Conservation (phyloP, 1,140 invertebrate species). For the Sminthurides bifidus region DNA sequence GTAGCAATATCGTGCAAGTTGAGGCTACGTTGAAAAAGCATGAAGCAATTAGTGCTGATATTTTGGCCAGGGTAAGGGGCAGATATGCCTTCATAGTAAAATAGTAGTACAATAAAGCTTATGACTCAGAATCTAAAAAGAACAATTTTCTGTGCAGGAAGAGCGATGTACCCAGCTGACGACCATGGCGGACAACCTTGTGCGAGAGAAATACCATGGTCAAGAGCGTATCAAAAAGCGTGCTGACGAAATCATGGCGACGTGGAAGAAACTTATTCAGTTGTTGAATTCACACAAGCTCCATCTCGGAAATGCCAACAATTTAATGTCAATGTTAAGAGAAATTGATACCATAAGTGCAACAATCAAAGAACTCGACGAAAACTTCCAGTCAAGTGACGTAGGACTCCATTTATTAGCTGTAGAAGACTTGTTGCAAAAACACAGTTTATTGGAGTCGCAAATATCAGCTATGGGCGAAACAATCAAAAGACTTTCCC, state of each 20-base stretch:
- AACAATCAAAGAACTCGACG: slow-evolving; percentile 50
- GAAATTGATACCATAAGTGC: slow-evolving; percentile 82
- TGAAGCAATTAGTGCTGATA: slow-evolving; percentile 95
- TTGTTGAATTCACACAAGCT: slow-evolving; percentile 73
- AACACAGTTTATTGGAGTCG: slow-evolving; percentile 79
- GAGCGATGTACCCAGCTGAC: slow-evolving; percentile 88
- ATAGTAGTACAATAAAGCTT: not conserved
- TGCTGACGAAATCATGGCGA: slow-evolving; percentile 72
- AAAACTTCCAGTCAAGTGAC: slow-evolving; percentile 72
- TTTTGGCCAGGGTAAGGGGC: slow-evolving; percentile 57
- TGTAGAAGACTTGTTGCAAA: slow-evolving; percentile 85
- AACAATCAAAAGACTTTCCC: slow-evolving; percentile 59
- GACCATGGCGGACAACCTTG: slow-evolving; percentile 79
- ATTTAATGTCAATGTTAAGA: slow-evolving; percentile 69
- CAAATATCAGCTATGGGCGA: slow-evolving; percentile 73
- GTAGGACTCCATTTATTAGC: slow-evolving; percentile 81
- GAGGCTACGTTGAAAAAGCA: slow-evolving; percentile 97
- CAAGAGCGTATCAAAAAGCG: slow-evolving; percentile 66
- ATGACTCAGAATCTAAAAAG: not conserved
- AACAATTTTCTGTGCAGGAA: slow-evolving; percentile 45
- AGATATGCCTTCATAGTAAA: not conserved
- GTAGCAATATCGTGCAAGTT: slow-evolving; percentile 78
- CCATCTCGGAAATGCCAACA: slow-evolving; percentile 61
- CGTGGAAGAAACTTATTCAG: slow-evolving; percentile 75
- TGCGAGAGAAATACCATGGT: slow-evolving; percentile 82